phyloP scores from a whole-genome alignment of 2,797 vertebrate species.

The Sebastes itinus region DNA sequence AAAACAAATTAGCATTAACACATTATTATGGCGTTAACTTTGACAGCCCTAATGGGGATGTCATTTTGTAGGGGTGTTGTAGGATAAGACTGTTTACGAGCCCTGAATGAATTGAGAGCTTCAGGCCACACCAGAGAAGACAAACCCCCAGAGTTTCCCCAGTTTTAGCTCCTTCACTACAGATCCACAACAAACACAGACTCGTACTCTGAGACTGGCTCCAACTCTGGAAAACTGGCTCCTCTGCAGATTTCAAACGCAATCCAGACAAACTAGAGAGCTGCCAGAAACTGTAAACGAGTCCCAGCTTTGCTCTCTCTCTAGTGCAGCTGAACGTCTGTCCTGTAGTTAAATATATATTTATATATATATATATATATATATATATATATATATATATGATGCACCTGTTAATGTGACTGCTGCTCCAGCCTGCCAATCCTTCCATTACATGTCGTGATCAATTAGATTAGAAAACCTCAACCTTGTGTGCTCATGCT shows the following conservation, averaged over 20 bases:
- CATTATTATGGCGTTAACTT: too few relatives aligned
- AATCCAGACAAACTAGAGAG: constrained; percentile 37
- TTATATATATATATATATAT: neutral
- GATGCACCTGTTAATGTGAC: constrained; percentile 34
- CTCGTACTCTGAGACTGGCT: constrained; percentile 20
- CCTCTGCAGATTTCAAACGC: constrained; percentile 29
- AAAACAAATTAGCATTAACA: too few relatives aligned
- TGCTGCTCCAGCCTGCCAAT: constrained; percentile 6
- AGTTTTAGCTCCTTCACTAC: constrained; percentile 12
- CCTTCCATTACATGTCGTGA: constrained; percentile 12
- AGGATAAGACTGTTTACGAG: neutral
- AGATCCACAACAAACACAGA: constrained; percentile 33
- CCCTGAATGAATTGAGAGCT: neutral
- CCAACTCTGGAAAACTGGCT: constrained; percentile 54
- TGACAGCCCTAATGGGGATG: too few relatives aligned
- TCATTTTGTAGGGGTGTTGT: too few relatives aligned
- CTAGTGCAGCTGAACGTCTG: constrained; percentile 11
- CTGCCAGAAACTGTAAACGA: constrained; percentile 29
- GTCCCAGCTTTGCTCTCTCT: constrained; percentile 8
- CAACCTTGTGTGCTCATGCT: neutral
- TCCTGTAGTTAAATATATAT: neutral
- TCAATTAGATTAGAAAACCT: constrained; percentile 17
- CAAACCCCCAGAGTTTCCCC: neutral
- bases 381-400: too few relatives aligned
- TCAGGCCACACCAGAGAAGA: neutral